A percentile compares a stretch with the other conserved stretches of the same genome.
Evolutionary conservation across 2,797 vertebrate genomes (phyloP).

Genomic region (Diceros bicornis): DNA sequence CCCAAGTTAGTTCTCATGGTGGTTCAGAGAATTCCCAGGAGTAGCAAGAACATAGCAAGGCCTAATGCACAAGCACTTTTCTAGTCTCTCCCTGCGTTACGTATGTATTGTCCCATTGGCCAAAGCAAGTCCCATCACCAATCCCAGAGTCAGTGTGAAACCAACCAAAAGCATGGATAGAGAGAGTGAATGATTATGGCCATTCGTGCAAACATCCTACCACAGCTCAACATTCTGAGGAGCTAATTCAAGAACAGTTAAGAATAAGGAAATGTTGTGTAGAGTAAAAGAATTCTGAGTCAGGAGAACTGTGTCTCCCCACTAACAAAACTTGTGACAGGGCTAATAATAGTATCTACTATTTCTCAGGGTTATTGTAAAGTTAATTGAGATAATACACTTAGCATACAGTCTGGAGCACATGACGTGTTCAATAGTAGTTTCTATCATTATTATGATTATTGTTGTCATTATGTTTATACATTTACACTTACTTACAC

Average conservation of each 20-base stretch:
- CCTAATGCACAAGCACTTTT: not conserved
- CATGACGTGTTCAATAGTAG: not conserved
- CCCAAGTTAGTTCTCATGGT: not conserved
- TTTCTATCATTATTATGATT: not conserved
- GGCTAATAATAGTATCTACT: not conserved
- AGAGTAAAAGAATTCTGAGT: not conserved
- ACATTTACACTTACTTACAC: not conserved
- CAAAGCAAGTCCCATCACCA: not conserved
- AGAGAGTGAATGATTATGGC: not conserved
- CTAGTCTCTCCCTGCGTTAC: not conserved
- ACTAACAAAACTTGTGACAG: not conserved
- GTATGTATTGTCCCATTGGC: not conserved
- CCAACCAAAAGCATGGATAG: not conserved
- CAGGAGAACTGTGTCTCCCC: not conserved
- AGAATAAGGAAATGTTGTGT: not conserved
- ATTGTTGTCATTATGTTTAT: not conserved
- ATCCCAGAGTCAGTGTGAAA: not conserved
- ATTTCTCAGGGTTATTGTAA: not conserved
- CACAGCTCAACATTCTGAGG: not conserved
- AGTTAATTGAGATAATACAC: not conserved
- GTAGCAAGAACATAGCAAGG: not conserved
- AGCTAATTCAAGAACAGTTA: conserved; percentile 1
- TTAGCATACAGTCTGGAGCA: not conserved
- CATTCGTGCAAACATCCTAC: not conserved
- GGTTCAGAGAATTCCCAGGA: not conserved